Conservation (phyloP, 1,140 invertebrate genomes). For the Schlechtendalia chinensis region DNA sequence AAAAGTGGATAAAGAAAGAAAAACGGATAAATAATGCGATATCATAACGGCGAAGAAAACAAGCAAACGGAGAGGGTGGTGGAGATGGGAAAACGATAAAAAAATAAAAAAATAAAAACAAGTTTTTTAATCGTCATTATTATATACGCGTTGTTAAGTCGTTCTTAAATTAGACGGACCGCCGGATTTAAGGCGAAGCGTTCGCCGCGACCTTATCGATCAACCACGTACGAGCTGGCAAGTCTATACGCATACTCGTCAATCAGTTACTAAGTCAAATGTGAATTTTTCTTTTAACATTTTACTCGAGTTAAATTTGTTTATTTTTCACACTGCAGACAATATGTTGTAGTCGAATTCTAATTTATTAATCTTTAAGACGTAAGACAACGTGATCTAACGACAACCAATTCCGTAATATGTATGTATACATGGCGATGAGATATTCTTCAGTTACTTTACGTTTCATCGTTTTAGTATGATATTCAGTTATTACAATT, state of each 20-base stretch:
- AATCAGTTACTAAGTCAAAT: constrained; percentile 33
- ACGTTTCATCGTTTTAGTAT: too few species aligned
- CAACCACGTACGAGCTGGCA: constrained; percentile 27
- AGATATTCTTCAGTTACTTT: too few species aligned
- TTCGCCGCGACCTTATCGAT: constrained; percentile 36
- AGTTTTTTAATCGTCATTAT: neutral
- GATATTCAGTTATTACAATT: too few species aligned
- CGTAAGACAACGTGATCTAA: too few species aligned
- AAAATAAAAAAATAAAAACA: neutral
- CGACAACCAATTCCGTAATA: too few species aligned
- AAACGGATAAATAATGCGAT: neutral
- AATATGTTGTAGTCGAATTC: too few species aligned
- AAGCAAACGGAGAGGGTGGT: neutral
- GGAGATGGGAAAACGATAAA: neutral
- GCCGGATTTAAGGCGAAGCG: constrained; percentile 13
- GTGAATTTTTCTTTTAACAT: neutral
- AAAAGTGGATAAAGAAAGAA: neutral
- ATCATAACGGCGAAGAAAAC: neutral
- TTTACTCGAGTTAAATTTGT: neutral
- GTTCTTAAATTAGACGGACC: constrained; percentile 43
- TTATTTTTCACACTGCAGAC: neutral
- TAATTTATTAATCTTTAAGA: too few species aligned
- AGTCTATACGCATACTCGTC: constrained; percentile 42
- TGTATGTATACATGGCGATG: too few species aligned
- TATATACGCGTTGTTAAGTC: neutral